Conservation (phyloP, 2,888 invertebrate species). For the Aporophyla lueneburgensis region DNA sequence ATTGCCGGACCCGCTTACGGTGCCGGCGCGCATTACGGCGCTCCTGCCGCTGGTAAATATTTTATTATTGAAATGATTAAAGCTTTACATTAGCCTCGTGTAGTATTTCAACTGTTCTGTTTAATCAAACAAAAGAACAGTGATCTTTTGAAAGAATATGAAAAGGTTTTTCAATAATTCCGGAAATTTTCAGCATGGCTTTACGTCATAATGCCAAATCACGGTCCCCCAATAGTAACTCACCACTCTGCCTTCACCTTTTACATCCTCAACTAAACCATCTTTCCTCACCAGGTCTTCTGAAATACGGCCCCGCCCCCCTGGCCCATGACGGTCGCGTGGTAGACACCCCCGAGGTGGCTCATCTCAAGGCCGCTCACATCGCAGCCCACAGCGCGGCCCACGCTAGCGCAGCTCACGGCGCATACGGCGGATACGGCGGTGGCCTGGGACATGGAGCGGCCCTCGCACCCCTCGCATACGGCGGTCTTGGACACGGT, state of each 20-base stretch:
- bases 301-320: constrained; percentile 89
- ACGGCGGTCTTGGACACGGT: constrained; percentile 70
- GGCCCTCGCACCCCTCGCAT: constrained; percentile 74
- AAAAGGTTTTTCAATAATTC: constrained; percentile 1
- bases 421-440: constrained; percentile 63
- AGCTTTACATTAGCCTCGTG: too few relatives aligned
- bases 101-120: neutral
- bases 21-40: constrained; percentile 84
- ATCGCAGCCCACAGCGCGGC: constrained; percentile 87
- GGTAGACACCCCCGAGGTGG: constrained; percentile 90
- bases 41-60: constrained; percentile 85
- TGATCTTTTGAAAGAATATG: neutral
- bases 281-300: constrained; percentile 79
- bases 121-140: neutral
- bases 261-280: neutral
- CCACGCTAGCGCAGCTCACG: constrained; percentile 78
- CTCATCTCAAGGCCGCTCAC: constrained; percentile 91
- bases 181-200: too few relatives aligned
- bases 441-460: constrained; percentile 72
- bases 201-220: neutral
- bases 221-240: neutral
- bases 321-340: constrained; percentile 89
- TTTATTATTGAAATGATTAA: neutral
- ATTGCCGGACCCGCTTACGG: constrained; percentile 74
- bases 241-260: neutral